Base-by-base conservation (phyloP, 2,797 vertebrate species). In the Dipus sagitta region DNA sequence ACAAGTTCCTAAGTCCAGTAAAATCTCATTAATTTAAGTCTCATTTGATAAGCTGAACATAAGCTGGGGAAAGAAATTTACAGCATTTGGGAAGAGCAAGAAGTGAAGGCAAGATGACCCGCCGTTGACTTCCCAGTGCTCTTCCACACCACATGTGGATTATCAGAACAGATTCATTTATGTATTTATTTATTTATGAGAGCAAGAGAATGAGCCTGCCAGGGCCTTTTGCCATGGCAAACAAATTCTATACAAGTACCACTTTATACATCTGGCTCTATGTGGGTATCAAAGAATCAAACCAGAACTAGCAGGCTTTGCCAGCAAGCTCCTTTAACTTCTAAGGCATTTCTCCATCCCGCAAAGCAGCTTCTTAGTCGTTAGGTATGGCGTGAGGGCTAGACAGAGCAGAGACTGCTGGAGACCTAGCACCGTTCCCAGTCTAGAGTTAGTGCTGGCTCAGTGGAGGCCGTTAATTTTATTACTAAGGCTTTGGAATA, bases 11-110 rank as follows among this genome's bases (percentile, higher is more conserved):
- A 38, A 88, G 88, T 80, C 94, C 90, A 88, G 83, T 85, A 93
- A 95, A 94, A 94, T 86, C 82, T 88, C 88, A 95, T 97, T 96
- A 96, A 94, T 95, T 95, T 88, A 84, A 95, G 90, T 92, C 54
- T 23, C n/a, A 54, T 77, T 95, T 96, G 75, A 80, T 95, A 90
- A 80, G 42, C 8, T 71, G 79, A 82, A 78, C 90, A 93, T 68
- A 94, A 60, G 64, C 52, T 92, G 24, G 84, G 84, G 38, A 38
- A 86, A 94, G 70, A 86, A 97, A 91, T 81, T 78, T 90, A 88
- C 1, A 34, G 17, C n/a, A 60, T 77, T 62, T 94, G 9, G 47
- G 65, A 84, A 70, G 71, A 96, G 65, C 8, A 11, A 2, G 17
- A 38, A 42, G 30, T 64, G 38, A 30, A 34, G 30, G 67, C 71